These are phyloP conservation scores for Acropternis orthonyx DNA, from an alignment of 2,797 vertebrate genomes.

Conservation along the genomic window DNA sequence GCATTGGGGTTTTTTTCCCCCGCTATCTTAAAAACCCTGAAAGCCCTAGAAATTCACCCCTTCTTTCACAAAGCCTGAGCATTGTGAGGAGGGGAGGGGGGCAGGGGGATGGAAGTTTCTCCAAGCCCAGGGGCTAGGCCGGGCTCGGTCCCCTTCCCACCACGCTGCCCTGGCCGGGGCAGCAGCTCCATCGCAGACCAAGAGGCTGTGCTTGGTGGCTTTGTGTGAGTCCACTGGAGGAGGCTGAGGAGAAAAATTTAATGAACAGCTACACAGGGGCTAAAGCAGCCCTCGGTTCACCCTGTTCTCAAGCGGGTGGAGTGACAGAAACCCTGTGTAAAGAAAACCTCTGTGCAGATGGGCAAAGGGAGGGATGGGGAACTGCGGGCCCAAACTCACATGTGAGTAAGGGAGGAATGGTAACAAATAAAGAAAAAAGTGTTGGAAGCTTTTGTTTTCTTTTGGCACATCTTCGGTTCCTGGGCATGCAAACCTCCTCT, in stretches of 20 bases:
- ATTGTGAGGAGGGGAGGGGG: background rate
- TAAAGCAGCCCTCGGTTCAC: background rate
- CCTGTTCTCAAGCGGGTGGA: accelerated
- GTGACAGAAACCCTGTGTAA: background rate
- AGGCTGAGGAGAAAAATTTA: background rate
- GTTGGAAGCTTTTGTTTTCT: background rate
- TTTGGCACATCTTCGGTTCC: background rate
- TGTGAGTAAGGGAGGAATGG: background rate
- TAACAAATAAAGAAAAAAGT: background rate
- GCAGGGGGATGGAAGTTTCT: background rate
- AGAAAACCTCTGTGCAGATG: background rate
- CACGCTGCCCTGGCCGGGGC: background rate
- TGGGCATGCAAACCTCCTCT: background rate
- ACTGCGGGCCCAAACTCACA: background rate
- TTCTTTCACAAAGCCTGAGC: constrained; percentile 23
- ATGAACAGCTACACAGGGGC: background rate
- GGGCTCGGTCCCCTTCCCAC: background rate
- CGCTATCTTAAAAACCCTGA: background rate
- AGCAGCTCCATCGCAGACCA: accelerated
- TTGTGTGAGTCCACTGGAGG: background rate
- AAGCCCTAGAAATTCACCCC: constrained; percentile 26
- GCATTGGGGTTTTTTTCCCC: background rate
- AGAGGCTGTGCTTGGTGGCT: background rate
- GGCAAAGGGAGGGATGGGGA: background rate
- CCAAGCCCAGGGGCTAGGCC: background rate